A percentile compares a stretch with the other conserved stretches of the same genome.
phyloP scores from a whole-genome alignment of 2,113 vertebrate genomes.

The Acrocephalus arundinaceus region DNA sequence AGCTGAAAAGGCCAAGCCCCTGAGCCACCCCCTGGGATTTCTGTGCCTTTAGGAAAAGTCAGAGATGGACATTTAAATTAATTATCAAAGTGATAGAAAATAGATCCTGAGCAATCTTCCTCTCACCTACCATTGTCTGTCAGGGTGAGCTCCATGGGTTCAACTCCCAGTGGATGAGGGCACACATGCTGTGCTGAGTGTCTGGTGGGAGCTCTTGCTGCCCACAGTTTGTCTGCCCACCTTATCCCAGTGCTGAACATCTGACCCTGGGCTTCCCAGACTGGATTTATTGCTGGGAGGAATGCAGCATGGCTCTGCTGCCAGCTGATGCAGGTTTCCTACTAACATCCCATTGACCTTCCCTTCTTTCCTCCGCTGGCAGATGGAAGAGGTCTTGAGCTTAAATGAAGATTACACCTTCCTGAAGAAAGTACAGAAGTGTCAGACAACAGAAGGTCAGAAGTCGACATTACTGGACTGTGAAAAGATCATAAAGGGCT shows the following conservation, averaged over 20 bases:
- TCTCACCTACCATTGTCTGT: background rate
- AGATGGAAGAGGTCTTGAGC: slow-evolving; percentile 72
- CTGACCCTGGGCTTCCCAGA: background rate
- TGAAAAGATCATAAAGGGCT: slow-evolving; percentile 67
- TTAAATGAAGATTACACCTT: slow-evolving; percentile 75
- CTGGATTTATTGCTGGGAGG: background rate
- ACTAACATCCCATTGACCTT: background rate
- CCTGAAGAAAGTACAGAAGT: slow-evolving; percentile 77
- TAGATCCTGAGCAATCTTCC: background rate
- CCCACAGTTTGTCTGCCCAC: too few relatives aligned
- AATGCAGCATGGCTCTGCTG: background rate
- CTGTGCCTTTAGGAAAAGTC: background rate
- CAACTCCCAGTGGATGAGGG: accelerated
- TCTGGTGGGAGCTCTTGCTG: background rate
- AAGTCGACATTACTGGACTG: slow-evolving; percentile 74
- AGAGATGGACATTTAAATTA: background rate
- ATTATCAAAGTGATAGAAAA: background rate
- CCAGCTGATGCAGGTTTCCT: background rate
- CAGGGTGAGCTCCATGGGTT: background rate
- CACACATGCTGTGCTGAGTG: background rate
- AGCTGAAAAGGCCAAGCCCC: background rate
- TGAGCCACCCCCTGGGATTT: background rate
- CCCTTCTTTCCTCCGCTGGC: background rate
- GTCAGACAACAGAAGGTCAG: slow-evolving; percentile 64
- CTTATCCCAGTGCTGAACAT: background rate